Base-by-base conservation (phyloP, 2,888 invertebrate genomes). In the Pyrrhopygopsis socrates region DNA sequence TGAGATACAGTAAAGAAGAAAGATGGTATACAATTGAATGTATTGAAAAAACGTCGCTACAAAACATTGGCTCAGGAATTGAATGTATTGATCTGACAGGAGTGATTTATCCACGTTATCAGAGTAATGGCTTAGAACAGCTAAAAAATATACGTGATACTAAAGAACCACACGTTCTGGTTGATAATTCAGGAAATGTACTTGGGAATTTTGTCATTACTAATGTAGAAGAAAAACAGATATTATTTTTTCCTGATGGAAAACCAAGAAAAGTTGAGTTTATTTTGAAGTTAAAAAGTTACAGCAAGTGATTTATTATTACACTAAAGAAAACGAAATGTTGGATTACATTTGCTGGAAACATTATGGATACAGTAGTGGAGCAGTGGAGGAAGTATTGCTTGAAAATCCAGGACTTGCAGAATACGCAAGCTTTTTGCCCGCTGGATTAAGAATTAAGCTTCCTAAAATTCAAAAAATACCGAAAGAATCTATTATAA, bases 21-120 rank as follows among this genome's bases (percentile, higher is more conserved):
- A 45, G 73, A 24, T 73, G 73, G 73, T 50, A 45, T 73, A 50
- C 73, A 73, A 45, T 73, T 73, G 73, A 73, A 50, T 50, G 73
- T 73, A 73, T 73, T 73, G 73, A 73, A 73, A 73, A 73, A 73
- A 45, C 73, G 54, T 73, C 54, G 73, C 73, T 73, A 50, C 73
- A 73, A 73, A 73, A 50, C 54, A 73, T 73, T 73, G 73, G 73
- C 41, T 50, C 73, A 50, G 73, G 73, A 73, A 50, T 50, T 45
- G 73, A 73, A 73, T 50, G 45, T 73, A 50, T 73, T 73, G 73
- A 73, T 45, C 27, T 73, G 22, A 50, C 73, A 73, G 73, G 73
- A 73, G 73, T 73, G 29, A 73, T 73, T 50, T 73, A 73, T 73
- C 41, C 73, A 73, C 50, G 73, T 50, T 65, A 65, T 65, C 65